Evolutionary conservation across 1,140 invertebrate genomes (phyloP).

Genomic region (Melipona quadrifasciata): DNA sequence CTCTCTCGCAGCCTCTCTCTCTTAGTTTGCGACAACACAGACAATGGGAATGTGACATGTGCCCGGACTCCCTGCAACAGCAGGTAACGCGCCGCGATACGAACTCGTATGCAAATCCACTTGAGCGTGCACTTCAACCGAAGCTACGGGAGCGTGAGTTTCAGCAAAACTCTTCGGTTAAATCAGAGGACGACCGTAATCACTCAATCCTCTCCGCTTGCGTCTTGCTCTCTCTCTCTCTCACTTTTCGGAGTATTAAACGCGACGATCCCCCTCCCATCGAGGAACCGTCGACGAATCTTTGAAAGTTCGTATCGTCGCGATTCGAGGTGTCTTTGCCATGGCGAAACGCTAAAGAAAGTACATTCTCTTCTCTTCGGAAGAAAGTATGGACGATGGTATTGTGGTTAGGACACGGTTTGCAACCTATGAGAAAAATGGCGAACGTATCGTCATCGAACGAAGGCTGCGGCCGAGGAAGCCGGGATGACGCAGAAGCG

Average conservation of each 20-base stretch:
- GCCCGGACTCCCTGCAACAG: constrained; percentile 68
- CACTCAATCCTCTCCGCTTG: constrained; percentile 7
- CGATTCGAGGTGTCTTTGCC: too few species aligned
- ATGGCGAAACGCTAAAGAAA: too few species aligned
- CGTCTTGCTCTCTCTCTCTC: constrained; percentile 20
- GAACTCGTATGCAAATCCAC: constrained; percentile 78
- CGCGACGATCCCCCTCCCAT: not conserved
- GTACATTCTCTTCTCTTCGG: not conserved
- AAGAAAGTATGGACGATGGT: not conserved
- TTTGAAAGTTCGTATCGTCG: too few species aligned
- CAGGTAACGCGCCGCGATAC: constrained; percentile 68
- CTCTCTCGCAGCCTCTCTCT: not conserved
- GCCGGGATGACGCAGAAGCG: constrained; percentile 60
- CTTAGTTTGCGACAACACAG: constrained; percentile 71
- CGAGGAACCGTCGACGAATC: not conserved
- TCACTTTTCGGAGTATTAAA: not conserved
- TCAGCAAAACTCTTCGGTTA: constrained; percentile 68
- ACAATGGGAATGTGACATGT: constrained; percentile 81
- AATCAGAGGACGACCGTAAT: constrained; percentile 63
- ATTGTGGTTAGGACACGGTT: not conserved
- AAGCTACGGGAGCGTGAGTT: constrained; percentile 64
- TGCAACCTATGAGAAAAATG: not conserved
- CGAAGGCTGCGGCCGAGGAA: not conserved
- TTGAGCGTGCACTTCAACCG: constrained; percentile 70
- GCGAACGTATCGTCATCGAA: constrained; percentile 51